Conservation (phyloP, 2,113 vertebrate genomes). For the Ictalurus punctatus region DNA sequence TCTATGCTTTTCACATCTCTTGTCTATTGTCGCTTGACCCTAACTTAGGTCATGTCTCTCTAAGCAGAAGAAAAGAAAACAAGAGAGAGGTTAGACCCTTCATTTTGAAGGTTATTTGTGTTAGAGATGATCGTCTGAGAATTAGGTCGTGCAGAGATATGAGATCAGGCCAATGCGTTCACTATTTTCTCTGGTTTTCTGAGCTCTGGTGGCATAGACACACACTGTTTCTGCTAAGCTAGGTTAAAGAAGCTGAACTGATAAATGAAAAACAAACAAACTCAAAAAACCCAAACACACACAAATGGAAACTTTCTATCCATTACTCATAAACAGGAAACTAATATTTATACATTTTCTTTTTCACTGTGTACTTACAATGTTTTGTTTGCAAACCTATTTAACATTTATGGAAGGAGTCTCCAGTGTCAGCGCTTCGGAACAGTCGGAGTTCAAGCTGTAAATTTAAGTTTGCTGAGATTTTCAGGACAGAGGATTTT, state of each 20-base stretch:
- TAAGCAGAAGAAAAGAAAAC: slow-evolving; percentile 45
- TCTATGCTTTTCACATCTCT: neutral
- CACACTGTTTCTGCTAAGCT: neutral
- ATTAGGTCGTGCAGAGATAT: slow-evolving; percentile 5
- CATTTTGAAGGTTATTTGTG: slow-evolving; percentile 11
- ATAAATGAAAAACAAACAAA: neutral
- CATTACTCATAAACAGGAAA: neutral
- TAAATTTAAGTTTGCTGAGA: neutral
- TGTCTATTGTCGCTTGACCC: neutral
- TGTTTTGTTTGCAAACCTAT: neutral
- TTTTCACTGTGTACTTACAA: neutral
- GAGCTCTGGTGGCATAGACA: neutral
- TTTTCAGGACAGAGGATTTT: no score
- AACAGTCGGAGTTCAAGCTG: neutral
- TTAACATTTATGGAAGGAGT: neutral
- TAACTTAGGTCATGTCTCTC: slow-evolving; percentile 48
- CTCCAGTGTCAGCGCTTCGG: neutral
- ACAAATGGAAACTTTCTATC: neutral
- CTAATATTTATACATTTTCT: neutral
- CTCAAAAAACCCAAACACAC: neutral
- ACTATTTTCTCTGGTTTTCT: neutral
- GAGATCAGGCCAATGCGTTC: neutral
- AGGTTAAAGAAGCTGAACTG: neutral
- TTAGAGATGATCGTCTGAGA: slow-evolving; percentile 20
- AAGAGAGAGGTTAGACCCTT: neutral